Conservation (phyloP, 2,113 vertebrate genomes). For the Alligator mississippiensis region DNA sequence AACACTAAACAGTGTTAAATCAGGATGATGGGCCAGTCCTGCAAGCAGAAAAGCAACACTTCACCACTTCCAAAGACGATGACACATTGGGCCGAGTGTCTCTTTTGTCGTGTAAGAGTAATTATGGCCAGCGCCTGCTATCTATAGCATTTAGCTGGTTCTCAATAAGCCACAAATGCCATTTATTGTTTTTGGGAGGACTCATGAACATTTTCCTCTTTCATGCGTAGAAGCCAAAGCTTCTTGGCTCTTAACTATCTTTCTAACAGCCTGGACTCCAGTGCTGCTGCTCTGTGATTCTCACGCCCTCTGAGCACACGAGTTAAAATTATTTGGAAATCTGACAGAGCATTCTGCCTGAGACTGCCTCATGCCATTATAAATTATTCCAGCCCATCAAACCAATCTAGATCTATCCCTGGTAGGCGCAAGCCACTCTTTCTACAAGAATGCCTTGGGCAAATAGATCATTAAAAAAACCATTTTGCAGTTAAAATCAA, state of each 20-base stretch:
- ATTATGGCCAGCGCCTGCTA: background rate
- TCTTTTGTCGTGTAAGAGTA: background rate
- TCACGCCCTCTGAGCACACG: accelerated
- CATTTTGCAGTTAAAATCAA: background rate
- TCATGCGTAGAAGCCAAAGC: background rate
- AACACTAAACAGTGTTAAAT: background rate
- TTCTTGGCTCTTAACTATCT: background rate
- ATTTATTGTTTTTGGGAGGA: background rate
- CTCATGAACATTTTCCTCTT: background rate
- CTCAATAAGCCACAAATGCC: background rate
- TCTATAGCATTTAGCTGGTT: background rate
- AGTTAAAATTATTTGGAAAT: background rate
- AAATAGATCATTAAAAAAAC: background rate
- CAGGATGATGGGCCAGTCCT: background rate
- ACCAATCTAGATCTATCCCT: background rate
- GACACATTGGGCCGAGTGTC: background rate
- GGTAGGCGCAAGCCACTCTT: background rate
- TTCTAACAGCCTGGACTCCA: background rate
- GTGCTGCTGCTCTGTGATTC: accelerated
- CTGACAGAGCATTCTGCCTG: background rate
- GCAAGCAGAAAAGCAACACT: background rate
- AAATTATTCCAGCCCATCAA: background rate
- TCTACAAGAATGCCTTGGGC: background rate
- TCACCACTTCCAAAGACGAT: background rate
- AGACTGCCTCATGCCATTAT: accelerated